These are phyloP conservation scores for Drosophila melanica DNA, from an alignment of 1,140 invertebrate genomes.

Conservation along the genomic window DNA sequence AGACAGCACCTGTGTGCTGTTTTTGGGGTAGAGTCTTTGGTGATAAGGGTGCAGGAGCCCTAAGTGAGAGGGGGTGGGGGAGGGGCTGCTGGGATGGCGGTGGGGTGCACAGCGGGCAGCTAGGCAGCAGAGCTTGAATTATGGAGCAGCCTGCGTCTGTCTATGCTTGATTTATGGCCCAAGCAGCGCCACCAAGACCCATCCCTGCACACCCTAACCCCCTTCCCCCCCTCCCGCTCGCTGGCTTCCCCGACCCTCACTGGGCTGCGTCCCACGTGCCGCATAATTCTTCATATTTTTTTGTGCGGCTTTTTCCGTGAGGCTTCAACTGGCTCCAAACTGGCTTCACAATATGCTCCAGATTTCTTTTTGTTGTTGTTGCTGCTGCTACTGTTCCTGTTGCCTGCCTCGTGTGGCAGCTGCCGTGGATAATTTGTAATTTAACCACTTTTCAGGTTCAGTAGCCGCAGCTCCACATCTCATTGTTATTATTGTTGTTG, in stretches of 20 bases:
- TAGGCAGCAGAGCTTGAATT: constrained; percentile 38
- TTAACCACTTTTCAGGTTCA: constrained; percentile 84
- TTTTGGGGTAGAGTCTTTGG: background rate
- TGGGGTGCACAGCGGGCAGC: background rate
- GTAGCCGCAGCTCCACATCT: constrained; percentile 57
- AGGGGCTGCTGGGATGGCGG: background rate
- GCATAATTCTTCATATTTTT: constrained; percentile 78
- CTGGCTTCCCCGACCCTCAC: background rate
- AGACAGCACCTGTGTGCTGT: constrained; percentile 66
- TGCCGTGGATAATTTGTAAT: constrained; percentile 84
- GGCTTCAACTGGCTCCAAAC: constrained; percentile 63
- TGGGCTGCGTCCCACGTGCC: constrained; percentile 59
- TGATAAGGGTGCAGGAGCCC: constrained; percentile 13
- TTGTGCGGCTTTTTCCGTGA: constrained; percentile 22
- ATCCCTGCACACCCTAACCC: background rate
- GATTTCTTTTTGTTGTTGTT: constrained; percentile 15
- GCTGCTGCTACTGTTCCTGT: constrained; percentile 8
- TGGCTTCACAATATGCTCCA: constrained; percentile 50
- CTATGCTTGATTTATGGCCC: constrained; percentile 55
- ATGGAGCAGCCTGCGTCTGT: constrained; percentile 56
- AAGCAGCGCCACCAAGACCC: background rate
- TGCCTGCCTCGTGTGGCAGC: constrained; percentile 51
- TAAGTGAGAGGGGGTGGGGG: background rate
- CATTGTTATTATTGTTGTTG: constrained; percentile 4
- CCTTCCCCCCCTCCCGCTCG: too few relatives aligned